Evolutionary conservation across 92 coral and sea anemone species (phyloP).

Genomic region (Phenganax stokvisi): DNA sequence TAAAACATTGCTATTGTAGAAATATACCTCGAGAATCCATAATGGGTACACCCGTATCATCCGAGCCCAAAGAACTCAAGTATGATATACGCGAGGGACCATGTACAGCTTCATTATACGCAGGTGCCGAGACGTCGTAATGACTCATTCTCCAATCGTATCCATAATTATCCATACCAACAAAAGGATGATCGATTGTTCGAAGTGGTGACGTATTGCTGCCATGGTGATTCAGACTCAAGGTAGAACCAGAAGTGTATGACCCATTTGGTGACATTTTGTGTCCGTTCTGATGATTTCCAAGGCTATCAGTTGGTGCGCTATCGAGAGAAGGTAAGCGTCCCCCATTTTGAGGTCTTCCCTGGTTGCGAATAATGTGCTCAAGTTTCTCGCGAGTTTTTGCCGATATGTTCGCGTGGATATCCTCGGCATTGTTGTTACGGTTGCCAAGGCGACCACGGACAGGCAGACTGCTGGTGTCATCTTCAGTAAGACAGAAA

Average conservation of each 20-base stretch:
- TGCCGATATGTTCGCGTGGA: slow-evolving; percentile 22
- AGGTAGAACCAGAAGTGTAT: slow-evolving; percentile 32
- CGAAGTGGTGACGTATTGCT: slow-evolving; percentile 14
- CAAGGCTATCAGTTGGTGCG: slow-evolving; percentile 1
- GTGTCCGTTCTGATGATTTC: background rate
- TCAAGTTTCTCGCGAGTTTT: slow-evolving; percentile 30
- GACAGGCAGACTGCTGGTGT: slow-evolving; percentile 21
- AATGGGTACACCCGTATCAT: slow-evolving; percentile 34
- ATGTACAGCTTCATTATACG: slow-evolving; percentile 25
- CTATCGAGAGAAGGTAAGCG: slow-evolving; percentile 3
- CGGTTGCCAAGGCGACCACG: slow-evolving; percentile 34
- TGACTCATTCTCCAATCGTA: slow-evolving; percentile 38
- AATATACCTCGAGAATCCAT: slow-evolving; percentile 38
- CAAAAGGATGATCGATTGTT: slow-evolving; percentile 33
- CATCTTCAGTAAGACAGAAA: background rate
- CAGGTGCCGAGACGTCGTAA: slow-evolving; percentile 24
- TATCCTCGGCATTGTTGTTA: background rate
- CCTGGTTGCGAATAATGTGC: background rate
- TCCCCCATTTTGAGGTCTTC: background rate
- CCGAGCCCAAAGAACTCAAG: slow-evolving; percentile 26
- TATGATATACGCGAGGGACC: slow-evolving; percentile 19
- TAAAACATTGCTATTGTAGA: background rate
- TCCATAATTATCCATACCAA: slow-evolving; percentile 40
- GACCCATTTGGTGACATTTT: slow-evolving; percentile 28
- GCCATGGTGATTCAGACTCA: slow-evolving; percentile 31